Conservation (phyloP, 2,888 invertebrate species). For the Autographa gamma region DNA sequence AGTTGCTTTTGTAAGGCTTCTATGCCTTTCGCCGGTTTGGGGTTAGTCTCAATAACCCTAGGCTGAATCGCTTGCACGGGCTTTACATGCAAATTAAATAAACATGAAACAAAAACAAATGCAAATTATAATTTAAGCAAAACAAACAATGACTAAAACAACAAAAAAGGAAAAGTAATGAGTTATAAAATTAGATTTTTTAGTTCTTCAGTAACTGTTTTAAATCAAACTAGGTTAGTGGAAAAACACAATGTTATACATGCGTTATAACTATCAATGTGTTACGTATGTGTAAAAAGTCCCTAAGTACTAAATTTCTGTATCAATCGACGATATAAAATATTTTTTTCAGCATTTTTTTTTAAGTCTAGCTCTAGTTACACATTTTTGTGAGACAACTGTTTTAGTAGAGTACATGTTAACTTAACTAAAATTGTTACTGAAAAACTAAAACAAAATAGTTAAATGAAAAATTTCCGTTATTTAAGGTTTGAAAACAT, state of each 20-base stretch:
- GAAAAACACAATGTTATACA: neutral
- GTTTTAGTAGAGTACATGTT: neutral
- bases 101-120: conserved; percentile 82
- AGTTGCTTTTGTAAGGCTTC: conserved; percentile 83
- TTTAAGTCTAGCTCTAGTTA: no score
- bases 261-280: neutral
- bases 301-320: no score
- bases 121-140: conserved; percentile 77
- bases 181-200: conserved; percentile 12
- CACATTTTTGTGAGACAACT: no score
- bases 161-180: conserved; percentile 28
- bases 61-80: conserved; percentile 89
- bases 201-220: conserved; percentile 28
- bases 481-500: conserved; percentile 62
- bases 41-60: conserved; percentile 84
- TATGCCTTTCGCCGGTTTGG: conserved; percentile 77
- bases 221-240: neutral
- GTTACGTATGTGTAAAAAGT: neutral
- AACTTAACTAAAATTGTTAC: conserved; percentile 12
- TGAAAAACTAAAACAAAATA: conserved; percentile 19
- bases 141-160: conserved; percentile 39
- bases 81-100: conserved; percentile 76
- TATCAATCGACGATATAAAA: no score
- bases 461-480: neutral
- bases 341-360: no score